Evolutionary conservation across 64 coral and sea anemone genomes (phyloP).

Genomic region (Pocillopora verrucosa): DNA sequence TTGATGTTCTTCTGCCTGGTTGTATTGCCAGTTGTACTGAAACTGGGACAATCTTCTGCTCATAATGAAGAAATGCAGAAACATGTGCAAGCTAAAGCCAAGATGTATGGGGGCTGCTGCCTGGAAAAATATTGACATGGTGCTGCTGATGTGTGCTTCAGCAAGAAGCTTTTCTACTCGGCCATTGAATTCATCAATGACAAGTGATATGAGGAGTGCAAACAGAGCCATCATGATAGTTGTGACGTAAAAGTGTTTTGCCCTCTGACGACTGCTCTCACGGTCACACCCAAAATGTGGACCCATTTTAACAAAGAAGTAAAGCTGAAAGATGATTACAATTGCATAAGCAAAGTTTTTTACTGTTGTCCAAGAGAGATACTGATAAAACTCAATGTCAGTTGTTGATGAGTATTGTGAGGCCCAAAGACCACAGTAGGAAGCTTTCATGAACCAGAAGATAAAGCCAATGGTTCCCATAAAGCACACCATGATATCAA

Average conservation of each 20-base stretch:
- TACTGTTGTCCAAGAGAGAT: conserved; percentile 63
- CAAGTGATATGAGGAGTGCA: conserved; percentile 58
- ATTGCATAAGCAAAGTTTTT: conserved; percentile 54
- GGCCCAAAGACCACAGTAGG: conserved; percentile 52
- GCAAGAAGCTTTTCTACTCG: conserved; percentile 53
- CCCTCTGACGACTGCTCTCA: conserved; percentile 5
- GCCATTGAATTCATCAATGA: conserved; percentile 83
- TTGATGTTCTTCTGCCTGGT: not conserved
- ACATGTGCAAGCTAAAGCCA: conserved; percentile 85
- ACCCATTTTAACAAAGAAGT: conserved; percentile 90
- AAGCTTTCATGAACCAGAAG: conserved; percentile 82
- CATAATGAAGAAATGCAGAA: conserved; percentile 82
- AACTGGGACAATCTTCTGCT: conserved; percentile 53
- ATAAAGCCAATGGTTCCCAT: conserved; percentile 68
- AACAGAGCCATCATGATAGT: conserved; percentile 75
- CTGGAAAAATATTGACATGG: conserved; percentile 48
- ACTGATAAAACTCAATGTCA: not conserved
- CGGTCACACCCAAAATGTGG: conserved; percentile 52
- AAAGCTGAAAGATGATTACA: conserved; percentile 74
- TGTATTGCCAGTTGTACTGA: conserved; percentile 1
- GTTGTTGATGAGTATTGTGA: not conserved
- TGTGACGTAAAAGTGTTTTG: conserved; percentile 62
- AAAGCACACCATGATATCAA: conserved; percentile 87
- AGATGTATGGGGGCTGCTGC: conserved; percentile 80
- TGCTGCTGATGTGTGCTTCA: conserved; percentile 26